Percentiles rank a stretch among this genome's conserved stretches.
phyloP scores from a whole-genome alignment of 2,797 vertebrate species.

The Rhadinocentrus ornatus region DNA sequence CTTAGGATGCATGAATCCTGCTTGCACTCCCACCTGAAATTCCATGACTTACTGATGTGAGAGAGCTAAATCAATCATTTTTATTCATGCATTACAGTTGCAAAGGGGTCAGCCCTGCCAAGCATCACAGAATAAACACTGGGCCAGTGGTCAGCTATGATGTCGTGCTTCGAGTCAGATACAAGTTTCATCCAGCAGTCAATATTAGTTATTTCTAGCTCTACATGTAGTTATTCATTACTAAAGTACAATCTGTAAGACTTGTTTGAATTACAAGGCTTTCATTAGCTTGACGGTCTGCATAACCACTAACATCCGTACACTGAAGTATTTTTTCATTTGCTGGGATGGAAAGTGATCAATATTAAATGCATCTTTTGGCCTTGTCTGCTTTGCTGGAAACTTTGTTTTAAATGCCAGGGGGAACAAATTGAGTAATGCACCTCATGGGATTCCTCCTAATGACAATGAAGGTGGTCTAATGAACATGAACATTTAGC shows the following conservation, averaged over 20 bases:
- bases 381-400: constrained; percentile 1
- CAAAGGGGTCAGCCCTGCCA: not conserved
- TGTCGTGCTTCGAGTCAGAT: constrained; percentile 32
- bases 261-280: constrained; percentile 45
- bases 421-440: constrained; percentile 13
- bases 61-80: too few species aligned
- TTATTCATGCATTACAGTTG: too few species aligned
- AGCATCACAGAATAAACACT: constrained; percentile 13
- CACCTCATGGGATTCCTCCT: not conserved
- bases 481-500: constrained; percentile 15
- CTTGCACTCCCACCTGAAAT: too few species aligned
- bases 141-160: constrained; percentile 1
- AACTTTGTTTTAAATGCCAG: constrained; percentile 13
- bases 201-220: constrained; percentile 16
- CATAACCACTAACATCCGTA: constrained; percentile 24
- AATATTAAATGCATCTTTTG: constrained; percentile 12
- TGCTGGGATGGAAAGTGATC: not conserved
- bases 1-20: too few species aligned
- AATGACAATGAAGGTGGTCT: constrained; percentile 9
- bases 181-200: constrained; percentile 26
- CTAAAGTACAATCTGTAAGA: constrained; percentile 18
- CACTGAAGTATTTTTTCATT: constrained; percentile 7
- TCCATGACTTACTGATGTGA: too few species aligned
- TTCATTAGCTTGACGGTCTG: constrained; percentile 22
- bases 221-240: constrained; percentile 28